Percentiles rank a stretch among this genome's conserved stretches.
phyloP scores from a whole-genome alignment of 2,797 vertebrate species.

The Alcedo atthis region DNA sequence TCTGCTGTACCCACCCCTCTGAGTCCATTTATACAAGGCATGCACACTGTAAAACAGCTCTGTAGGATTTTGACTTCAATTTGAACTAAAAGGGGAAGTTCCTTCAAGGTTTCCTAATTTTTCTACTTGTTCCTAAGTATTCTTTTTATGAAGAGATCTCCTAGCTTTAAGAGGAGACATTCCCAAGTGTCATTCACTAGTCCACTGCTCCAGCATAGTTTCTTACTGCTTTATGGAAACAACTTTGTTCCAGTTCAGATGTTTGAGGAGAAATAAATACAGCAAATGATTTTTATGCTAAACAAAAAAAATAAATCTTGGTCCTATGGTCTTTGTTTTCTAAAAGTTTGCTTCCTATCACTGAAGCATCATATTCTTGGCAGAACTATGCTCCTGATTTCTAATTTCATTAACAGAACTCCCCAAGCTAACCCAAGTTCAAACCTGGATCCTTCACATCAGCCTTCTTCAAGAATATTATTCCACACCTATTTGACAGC shows the following conservation, averaged over 20 bases:
- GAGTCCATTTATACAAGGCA: neutral
- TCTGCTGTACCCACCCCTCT: rapidly evolving
- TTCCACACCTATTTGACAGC: conserved; percentile 21
- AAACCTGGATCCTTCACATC: neutral
- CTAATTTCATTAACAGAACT: neutral
- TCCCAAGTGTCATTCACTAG: neutral
- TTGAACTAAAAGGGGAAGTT: neutral
- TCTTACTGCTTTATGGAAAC: neutral
- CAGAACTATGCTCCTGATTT: neutral
- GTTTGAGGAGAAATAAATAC: neutral
- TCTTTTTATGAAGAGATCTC: neutral
- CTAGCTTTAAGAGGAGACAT: neutral
- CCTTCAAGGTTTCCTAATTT: neutral
- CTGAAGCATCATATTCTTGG: neutral
- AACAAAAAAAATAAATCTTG: neutral
- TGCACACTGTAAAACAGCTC: neutral
- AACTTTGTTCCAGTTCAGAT: neutral
- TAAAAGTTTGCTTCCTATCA: neutral
- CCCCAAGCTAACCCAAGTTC: neutral
- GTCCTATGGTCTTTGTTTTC: neutral
- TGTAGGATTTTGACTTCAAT: neutral
- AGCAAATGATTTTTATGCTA: neutral
- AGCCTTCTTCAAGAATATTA: neutral
- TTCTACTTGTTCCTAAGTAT: neutral
- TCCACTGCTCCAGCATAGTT: neutral